Evolutionary conservation across 1,140 invertebrate species (phyloP), one percentile per base, ranked within the genome.

Genomic region (Triops cancriformis): DNA sequence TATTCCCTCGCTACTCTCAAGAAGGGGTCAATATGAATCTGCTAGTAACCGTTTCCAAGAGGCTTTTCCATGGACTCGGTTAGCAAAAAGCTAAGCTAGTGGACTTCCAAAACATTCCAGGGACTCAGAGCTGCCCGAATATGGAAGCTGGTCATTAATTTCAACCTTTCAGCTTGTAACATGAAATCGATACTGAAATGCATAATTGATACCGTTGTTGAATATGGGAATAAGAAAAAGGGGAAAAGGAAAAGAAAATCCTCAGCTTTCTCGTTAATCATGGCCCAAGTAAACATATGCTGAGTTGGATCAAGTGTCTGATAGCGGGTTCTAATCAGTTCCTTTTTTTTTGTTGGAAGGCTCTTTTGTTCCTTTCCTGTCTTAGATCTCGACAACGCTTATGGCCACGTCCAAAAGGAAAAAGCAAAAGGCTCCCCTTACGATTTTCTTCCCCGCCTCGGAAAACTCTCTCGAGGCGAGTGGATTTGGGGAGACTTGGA

Each of bases 291-390:
- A 64, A 64, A 64, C 51, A 64, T 64, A 64, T 64, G 51, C 51
- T 64, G 51, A 7, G 51, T 64, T 9, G 51, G 51, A 64, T 64
- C 51, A 64, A 64, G 51, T 64, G 51, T 64, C 51, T 64, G 51
- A 64, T 64, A 23, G 51, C 23, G 51, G 51, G 51, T 64, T 64
- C 51, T 64, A 64, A 64, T 64, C 51, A 64, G 51, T 64, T 64
- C 51, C 51, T 64, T 18, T 64, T 18, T 64, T 64, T 64, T 64
- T 14, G 18, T 64, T 18, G 51, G 10, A 23, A 14, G 51, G 51
- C n/a, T 64, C 51, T 23, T 64, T 64, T 64, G 51, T 64, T 64
- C n/a, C 51, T 64, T 64, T 23, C 23, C 3, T 0, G 51, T 18
- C 7, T 23, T 14, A 23, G 51, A 64, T 64, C 51, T 64, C 51